phyloP scores from a whole-genome alignment of 2,113 vertebrate species.

The Aphelocoma coerulescens region DNA sequence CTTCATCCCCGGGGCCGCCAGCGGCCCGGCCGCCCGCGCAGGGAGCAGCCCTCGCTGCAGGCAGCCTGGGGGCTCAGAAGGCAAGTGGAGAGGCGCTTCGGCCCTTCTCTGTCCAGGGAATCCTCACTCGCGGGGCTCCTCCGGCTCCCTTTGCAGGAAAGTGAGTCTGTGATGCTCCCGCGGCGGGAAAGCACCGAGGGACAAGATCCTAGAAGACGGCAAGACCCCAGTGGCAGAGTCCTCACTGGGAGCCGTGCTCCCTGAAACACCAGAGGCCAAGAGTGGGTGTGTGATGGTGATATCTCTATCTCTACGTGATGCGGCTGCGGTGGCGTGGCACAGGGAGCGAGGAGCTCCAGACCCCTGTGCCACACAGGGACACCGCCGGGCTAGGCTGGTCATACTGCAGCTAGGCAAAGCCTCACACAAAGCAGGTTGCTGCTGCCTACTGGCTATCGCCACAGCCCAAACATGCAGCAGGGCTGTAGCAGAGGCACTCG shows the following conservation, averaged over 20 bases:
- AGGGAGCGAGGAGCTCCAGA: neutral
- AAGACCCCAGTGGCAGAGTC: neutral
- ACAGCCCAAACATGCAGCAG: neutral
- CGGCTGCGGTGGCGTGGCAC: neutral
- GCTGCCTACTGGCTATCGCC: neutral
- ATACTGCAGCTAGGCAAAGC: neutral
- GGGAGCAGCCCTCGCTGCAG: neutral
- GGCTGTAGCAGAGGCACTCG: neutral
- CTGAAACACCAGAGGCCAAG: neutral
- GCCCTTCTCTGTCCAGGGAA: neutral
- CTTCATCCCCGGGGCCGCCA: conserved; percentile 31
- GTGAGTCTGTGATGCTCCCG: neutral
- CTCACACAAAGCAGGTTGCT: neutral
- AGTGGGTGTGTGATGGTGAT: neutral
- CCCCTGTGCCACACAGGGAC: neutral
- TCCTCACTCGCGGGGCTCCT: neutral
- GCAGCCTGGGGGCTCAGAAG: neutral
- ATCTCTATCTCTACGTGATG: neutral
- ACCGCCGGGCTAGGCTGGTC: neutral
- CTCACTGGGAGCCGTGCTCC: neutral
- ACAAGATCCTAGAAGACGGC: neutral
- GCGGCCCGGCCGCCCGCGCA: neutral
- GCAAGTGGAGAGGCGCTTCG: neutral
- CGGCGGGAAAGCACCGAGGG: neutral
- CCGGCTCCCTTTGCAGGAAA: neutral